These are phyloP conservation scores for Pelmatolapia mariae DNA, from an alignment of 2,113 vertebrate genomes.

Conservation along the genomic window DNA sequence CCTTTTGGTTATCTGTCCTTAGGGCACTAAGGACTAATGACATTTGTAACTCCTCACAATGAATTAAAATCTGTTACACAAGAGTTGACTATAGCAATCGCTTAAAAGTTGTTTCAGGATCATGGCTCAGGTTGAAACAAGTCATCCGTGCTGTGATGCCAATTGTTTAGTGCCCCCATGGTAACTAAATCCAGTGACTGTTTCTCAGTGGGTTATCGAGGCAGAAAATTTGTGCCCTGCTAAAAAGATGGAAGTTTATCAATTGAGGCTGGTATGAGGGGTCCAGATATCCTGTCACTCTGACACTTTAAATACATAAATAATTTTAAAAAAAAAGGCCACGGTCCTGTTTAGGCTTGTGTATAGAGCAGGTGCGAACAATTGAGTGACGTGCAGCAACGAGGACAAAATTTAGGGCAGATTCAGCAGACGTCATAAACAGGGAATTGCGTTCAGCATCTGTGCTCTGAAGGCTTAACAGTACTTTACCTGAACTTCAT, in stretches of 20 bases:
- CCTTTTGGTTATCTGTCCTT: not conserved
- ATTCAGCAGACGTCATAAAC: not conserved
- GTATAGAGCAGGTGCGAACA: not conserved
- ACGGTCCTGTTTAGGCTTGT: not conserved
- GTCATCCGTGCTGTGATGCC: not conserved
- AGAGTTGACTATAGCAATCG: not conserved
- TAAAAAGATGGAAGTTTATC: conserved; percentile 1
- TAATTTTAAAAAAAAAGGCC: not conserved
- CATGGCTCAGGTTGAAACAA: not conserved
- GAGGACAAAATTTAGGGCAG: not conserved
- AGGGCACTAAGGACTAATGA: not conserved
- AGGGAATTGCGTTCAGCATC: not conserved
- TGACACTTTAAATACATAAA: not conserved
- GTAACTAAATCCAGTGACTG: not conserved
- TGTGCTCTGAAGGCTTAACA: not conserved
- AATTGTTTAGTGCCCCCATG: conserved; percentile 25
- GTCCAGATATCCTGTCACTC: not conserved
- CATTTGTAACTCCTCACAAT: not conserved
- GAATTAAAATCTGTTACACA: not conserved
- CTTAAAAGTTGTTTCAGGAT: not conserved
- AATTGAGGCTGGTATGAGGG: not conserved
- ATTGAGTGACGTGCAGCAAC: not conserved
- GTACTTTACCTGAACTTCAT: not conserved
- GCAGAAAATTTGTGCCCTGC: conserved; percentile 30
- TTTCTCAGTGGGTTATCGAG: conserved; percentile 8